Evolutionary conservation across 30 jellyfish, hydroid and myxozoan species (phyloP).

Genomic region (Pelagia noctiluca): DNA sequence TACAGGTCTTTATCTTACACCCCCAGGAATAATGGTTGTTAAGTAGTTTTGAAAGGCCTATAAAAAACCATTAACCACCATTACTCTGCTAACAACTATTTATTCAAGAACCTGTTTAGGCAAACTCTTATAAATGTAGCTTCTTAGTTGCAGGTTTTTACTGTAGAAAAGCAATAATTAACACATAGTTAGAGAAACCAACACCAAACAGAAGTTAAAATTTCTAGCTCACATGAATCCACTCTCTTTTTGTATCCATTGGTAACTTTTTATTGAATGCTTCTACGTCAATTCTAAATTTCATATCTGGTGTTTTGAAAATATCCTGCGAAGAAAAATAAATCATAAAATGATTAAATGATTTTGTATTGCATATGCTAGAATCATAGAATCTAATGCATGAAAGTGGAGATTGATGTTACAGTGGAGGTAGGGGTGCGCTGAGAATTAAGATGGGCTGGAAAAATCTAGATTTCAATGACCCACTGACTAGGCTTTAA

Average conservation of each 20-base stretch:
- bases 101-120: neutral
- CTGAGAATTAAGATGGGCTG: neutral
- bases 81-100: neutral
- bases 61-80: neutral
- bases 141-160: neutral
- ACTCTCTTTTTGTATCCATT: conserved; percentile 51
- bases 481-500: neutral
- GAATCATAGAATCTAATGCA: neutral
- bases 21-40: too few species aligned
- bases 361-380: too few species aligned
- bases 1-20: too few species aligned
- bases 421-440: neutral
- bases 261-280: conserved; percentile 73
- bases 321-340: conserved; percentile 7
- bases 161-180: neutral
- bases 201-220: neutral
- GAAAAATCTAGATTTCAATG: neutral
- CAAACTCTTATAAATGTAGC: neutral
- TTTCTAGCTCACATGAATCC: conserved; percentile 73
- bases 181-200: neutral
- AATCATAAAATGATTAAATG: too few species aligned
- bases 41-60: neutral
- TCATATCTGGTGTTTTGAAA: conserved; percentile 13
- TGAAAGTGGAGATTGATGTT: neutral
- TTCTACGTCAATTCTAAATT: conserved; percentile 77